phyloP scores from a whole-genome alignment of 2,113 vertebrate genomes.

The Ictalurus punctatus region DNA sequence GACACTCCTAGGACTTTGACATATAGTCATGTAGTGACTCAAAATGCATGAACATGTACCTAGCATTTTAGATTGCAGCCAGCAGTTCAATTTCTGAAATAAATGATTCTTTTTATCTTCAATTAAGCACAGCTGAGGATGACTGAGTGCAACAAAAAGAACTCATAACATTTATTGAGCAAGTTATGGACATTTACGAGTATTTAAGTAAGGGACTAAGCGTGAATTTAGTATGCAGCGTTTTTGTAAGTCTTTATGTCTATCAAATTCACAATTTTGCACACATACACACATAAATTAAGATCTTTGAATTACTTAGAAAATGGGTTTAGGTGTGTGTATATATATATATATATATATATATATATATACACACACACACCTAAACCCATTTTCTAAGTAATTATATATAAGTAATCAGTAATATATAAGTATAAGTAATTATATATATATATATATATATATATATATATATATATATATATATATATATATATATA shows the following conservation, averaged over 20 bases:
- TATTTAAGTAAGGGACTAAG: background rate
- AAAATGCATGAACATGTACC: background rate
- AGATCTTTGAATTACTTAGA: background rate
- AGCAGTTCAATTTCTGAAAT: background rate
- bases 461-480: too few species aligned
- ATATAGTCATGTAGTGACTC: too few species aligned
- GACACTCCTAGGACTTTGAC: background rate
- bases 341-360: too few species aligned
- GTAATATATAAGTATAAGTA: too few species aligned
- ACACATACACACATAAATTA: too few species aligned
- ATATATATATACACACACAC: too few species aligned
- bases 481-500: too few species aligned
- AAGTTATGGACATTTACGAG: background rate
- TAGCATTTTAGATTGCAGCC: background rate
- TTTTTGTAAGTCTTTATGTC: background rate
- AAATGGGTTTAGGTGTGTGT: background rate
- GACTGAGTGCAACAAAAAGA: background rate
- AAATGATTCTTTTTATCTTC: background rate
- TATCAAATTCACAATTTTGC: background rate
- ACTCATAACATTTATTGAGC: background rate
- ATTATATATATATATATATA: too few species aligned
- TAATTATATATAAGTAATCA: too few species aligned
- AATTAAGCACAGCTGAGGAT: background rate
- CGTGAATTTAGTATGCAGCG: background rate
- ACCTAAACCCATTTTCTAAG: too few species aligned